These are phyloP conservation scores for Octonoba sinensis DNA, from an alignment of 2,888 invertebrate genomes.

Conservation along the genomic window DNA sequence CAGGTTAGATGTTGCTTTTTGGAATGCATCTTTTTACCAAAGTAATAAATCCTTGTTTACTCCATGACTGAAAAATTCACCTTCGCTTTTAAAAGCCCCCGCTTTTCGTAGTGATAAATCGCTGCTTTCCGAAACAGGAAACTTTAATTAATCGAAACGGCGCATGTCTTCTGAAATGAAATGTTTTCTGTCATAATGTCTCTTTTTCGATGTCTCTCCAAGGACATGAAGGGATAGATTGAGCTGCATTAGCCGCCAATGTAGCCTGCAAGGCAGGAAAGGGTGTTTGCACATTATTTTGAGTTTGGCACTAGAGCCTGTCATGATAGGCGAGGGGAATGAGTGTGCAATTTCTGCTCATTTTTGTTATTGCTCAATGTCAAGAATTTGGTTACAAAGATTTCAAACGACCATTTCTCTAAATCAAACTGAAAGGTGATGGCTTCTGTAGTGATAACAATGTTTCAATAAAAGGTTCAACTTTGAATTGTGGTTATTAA, in stretches of 20 bases:
- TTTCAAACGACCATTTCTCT: no score
- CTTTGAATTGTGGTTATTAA: no score
- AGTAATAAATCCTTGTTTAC: conserved; percentile 16
- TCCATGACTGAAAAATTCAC: background rate
- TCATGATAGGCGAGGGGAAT: no score
- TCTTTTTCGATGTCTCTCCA: background rate
- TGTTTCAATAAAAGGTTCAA: no score
- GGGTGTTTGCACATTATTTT: background rate
- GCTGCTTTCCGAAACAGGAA: conserved; percentile 1
- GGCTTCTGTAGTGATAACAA: no score
- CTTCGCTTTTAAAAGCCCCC: background rate
- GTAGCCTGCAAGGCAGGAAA: background rate
- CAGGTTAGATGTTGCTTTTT: no score
- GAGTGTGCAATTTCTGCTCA: no score
- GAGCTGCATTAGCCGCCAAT: no score
- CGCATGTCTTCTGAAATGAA: conserved; percentile 10
- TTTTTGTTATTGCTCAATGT: no score
- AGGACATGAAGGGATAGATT: no score
- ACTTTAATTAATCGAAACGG: conserved; percentile 22
- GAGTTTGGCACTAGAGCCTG: background rate
- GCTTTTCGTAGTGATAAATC: conserved; percentile 14
- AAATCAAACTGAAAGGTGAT: no score
- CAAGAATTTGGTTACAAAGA: no score
- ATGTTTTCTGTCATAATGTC: conserved; percentile 20
- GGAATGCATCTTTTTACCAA: background rate